Evolutionary conservation across 2,113 vertebrate species (phyloP).

Genomic region (Anhinga anhinga): DNA sequence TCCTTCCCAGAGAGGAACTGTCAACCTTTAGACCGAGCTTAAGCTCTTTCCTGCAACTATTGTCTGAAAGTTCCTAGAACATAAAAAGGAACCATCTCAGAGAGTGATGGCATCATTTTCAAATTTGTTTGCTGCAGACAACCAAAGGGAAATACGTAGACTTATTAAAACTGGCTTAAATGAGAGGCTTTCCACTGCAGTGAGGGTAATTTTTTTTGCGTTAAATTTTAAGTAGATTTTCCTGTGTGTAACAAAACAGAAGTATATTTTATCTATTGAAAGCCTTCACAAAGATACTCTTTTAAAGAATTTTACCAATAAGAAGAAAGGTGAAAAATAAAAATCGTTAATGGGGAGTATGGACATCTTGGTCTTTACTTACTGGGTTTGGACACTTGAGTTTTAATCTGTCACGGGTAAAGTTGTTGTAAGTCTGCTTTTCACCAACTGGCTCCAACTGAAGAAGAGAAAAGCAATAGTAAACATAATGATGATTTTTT

Average conservation of each 20-base stretch:
- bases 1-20: background rate
- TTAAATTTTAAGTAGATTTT: background rate
- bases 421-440: constrained; percentile 87
- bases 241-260: background rate
- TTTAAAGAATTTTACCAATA: background rate
- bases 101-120: background rate
- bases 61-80: background rate
- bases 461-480: constrained; percentile 23
- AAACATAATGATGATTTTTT: background rate
- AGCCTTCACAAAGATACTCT: background rate
- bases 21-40: background rate
- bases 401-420: constrained; percentile 78
- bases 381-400: constrained; percentile 87
- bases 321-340: background rate
- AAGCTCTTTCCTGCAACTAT: background rate
- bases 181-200: background rate
- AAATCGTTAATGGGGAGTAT: background rate
- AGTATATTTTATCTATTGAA: background rate
- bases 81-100: background rate
- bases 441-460: constrained; percentile 87
- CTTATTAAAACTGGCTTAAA: background rate
- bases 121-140: background rate
- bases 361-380: constrained; percentile 53
- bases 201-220: background rate
- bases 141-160: background rate